Evolutionary conservation across 2,113 vertebrate species (phyloP).

Genomic region (Nymphicus hollandicus): DNA sequence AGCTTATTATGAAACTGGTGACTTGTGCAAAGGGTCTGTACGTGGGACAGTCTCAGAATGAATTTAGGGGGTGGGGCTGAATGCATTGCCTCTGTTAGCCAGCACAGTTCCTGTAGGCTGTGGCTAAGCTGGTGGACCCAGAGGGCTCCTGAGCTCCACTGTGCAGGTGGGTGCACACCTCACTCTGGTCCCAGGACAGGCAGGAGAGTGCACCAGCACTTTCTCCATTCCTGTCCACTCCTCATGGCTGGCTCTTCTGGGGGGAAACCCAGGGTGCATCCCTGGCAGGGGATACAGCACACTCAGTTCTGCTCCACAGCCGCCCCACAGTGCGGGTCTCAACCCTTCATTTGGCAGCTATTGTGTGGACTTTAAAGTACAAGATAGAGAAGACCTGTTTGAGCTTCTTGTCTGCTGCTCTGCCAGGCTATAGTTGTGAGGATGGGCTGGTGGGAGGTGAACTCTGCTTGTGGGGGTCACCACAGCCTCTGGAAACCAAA

Average conservation of each 20-base stretch:
- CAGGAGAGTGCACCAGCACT: rapidly evolving
- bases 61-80: background rate
- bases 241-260: rapidly evolving
- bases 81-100: background rate
- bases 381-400: background rate
- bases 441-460: background rate
- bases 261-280: rapidly evolving
- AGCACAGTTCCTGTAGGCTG: background rate
- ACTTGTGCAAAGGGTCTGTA: slow-evolving; percentile 26
- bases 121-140: background rate
- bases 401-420: background rate
- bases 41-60: background rate
- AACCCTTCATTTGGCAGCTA: background rate
- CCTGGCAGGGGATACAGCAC: background rate
- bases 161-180: background rate
- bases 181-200: background rate
- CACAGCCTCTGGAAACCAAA: background rate
- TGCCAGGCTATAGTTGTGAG: background rate
- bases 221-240: background rate
- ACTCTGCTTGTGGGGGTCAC: background rate
- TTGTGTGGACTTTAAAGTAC: rapidly evolving
- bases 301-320: background rate
- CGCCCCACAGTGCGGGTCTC: rapidly evolving
- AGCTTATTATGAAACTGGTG: slow-evolving; percentile 67
- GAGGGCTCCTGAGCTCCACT: background rate